A percentile compares a stretch with the other conserved stretches of the same genome.
These are phyloP conservation scores for Diphyllodes magnificus DNA, from an alignment of 2,113 vertebrate genomes.

Conservation along the genomic window DNA sequence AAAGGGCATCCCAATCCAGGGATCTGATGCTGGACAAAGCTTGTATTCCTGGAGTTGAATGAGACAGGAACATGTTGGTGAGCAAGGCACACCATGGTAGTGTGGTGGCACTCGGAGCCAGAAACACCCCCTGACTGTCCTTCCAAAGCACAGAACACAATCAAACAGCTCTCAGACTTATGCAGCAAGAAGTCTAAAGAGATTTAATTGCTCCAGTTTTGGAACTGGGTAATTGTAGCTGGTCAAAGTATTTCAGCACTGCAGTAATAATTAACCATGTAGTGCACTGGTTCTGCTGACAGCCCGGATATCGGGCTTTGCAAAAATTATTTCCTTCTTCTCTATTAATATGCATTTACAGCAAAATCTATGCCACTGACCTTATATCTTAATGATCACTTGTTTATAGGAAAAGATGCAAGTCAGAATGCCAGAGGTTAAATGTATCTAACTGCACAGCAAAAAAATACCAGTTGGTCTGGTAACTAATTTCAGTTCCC, in stretches of 20 bases:
- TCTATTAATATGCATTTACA: not conserved
- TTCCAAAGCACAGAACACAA: not conserved
- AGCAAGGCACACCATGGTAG: not conserved
- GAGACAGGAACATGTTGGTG: not conserved
- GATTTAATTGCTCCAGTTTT: conserved; percentile 1
- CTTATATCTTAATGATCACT: not conserved
- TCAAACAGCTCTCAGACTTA: not conserved
- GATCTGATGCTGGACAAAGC: not conserved
- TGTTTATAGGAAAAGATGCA: not conserved
- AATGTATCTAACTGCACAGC: not conserved
- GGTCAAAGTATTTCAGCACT: not conserved
- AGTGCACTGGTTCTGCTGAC: not conserved
- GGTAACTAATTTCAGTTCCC: not conserved
- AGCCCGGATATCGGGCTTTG: not conserved
- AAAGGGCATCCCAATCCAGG: not conserved
- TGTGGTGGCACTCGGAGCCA: not conserved
- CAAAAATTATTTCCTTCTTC: not conserved
- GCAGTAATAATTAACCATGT: conserved; percentile 11
- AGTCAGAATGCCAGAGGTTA: not conserved
- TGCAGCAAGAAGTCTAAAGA: not conserved
- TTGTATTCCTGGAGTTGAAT: not conserved
- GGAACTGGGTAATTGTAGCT: not conserved
- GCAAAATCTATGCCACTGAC: not conserved
- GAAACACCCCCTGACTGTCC: not conserved
- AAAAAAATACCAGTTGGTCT: not conserved